Base-by-base conservation (phyloP, 1,140 invertebrate species). In the Saccostrea cuccullata region DNA sequence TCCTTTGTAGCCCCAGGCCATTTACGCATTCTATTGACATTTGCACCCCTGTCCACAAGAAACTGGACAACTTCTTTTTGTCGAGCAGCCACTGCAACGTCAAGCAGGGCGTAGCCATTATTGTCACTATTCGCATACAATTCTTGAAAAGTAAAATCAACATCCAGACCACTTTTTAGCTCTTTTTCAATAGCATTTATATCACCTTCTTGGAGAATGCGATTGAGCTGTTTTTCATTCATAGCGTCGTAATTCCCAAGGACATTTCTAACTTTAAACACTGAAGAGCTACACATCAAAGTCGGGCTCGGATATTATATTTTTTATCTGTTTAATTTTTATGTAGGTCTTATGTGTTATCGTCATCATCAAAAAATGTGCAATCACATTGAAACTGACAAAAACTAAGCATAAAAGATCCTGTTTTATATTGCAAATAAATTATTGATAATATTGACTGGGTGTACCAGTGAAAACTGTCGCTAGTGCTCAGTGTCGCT, bases 241-340 rank as follows among this genome's bases (percentile, higher is more conserved):
- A 73, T 73, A 73, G 70, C 70, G 30, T 73, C 70, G 30, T 73
- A 73, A 73, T 73, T 73, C 70, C 70, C 26, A 73, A 73, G 70
- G 70, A 73, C 70, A 73, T 30, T 73, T 73, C 70, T 73, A 73
- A 73, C 70, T 73, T 73, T 26, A 30, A 73, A 13, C 30, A 73
- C 70, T 15, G 15, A 73, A 73, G 70, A 73, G 70, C 30, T 73
- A 11, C 23, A 73, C 8, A 36, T 64, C 13, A 30, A 73, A 73
- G 30, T 73, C 70, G 70, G 70, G 70, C 26, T 40, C 70, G 9
- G 47, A 47, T 30, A 73, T 15, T 73, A 15, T 73, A 11, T 8
- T 64, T 17, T 3, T 64, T 64, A 20, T 64, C n/a, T 64, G 5
- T 6, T 47, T 3, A 47, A 8, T 47, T 36, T 36, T 36, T 36